Percentiles rank a stretch among this genome's conserved stretches.
phyloP scores from a whole-genome alignment of 2,113 vertebrate genomes.

The Tonatia bakeri region DNA sequence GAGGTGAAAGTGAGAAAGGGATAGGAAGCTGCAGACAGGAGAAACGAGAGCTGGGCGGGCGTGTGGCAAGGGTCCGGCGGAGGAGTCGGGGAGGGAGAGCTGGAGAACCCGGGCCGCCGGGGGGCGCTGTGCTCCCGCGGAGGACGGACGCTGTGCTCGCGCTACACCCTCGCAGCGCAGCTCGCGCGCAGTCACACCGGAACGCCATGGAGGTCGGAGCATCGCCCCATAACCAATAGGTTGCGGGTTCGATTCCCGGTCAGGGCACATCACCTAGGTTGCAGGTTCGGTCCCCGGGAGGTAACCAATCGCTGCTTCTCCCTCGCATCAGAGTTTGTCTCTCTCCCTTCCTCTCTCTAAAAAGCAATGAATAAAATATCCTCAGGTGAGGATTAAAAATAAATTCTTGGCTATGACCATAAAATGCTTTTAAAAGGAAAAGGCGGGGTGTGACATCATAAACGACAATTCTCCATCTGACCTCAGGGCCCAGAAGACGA shows the following conservation, averaged over 20 bases:
- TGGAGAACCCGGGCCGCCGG: neutral
- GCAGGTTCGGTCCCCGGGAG: too few species aligned
- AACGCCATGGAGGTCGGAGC: neutral
- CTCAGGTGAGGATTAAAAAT: too few species aligned
- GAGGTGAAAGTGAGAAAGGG: neutral
- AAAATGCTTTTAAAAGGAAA: neutral
- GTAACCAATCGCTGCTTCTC: too few species aligned
- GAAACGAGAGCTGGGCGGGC: neutral
- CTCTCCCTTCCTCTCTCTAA: too few species aligned
- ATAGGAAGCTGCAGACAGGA: neutral
- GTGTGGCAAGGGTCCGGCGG: neutral
- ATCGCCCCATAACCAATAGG: too few species aligned
- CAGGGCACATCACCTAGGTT: too few species aligned
- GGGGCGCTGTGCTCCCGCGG: neutral
- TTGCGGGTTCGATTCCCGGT: too few species aligned
- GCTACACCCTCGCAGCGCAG: neutral
- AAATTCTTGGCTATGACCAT: too few species aligned
- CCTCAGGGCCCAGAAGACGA: fast-evolving
- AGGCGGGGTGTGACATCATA: fast-evolving
- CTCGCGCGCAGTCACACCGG: neutral
- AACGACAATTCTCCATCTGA: neutral
- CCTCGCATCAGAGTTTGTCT: too few species aligned
- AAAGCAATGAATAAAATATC: too few species aligned
- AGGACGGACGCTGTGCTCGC: neutral
- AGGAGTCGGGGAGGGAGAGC: neutral